These are phyloP conservation scores for Nannospalax galili DNA, from an alignment of 2,113 vertebrate genomes.

Conservation along the genomic window DNA sequence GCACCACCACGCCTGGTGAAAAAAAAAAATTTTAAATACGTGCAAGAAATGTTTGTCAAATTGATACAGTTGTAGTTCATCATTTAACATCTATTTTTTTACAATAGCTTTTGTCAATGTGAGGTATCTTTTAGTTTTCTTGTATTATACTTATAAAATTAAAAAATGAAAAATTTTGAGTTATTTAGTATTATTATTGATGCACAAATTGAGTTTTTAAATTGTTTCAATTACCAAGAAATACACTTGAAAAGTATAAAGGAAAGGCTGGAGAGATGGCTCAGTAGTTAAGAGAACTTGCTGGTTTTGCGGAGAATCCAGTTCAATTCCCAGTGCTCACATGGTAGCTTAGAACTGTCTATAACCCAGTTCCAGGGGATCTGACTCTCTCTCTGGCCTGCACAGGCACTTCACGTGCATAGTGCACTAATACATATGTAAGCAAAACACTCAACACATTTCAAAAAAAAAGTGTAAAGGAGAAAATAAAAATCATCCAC, in stretches of 20 bases:
- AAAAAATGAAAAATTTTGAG: conserved; percentile 42
- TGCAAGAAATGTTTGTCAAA: conserved; percentile 3
- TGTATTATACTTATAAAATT: conserved; percentile 5
- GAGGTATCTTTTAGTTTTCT: conserved; percentile 19
- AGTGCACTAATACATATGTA: too few relatives aligned
- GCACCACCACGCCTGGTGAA: too few relatives aligned
- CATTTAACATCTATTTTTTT: not conserved
- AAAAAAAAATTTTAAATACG: not conserved
- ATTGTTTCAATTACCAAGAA: conserved; percentile 47
- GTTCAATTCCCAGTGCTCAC: too few relatives aligned
- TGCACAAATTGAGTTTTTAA: conserved; percentile 35
- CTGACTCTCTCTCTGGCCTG: too few relatives aligned
- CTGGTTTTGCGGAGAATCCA: too few relatives aligned
- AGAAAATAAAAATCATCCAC: conserved; percentile 35
- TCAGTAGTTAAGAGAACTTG: too few relatives aligned
- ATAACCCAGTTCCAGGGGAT: too few relatives aligned
- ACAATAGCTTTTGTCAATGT: not conserved
- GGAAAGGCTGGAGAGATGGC: too few relatives aligned
- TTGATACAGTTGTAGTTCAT: not conserved
- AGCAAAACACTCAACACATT: too few relatives aligned
- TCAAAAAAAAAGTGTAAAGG: not conserved
- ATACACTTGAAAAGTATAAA: conserved; percentile 43
- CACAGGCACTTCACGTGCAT: too few relatives aligned
- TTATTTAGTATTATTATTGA: conserved; percentile 26
- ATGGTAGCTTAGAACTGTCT: too few relatives aligned